Evolutionary conservation across 2,113 vertebrate genomes (phyloP).

Genomic region (Balaenoptera acutorostrata): DNA sequence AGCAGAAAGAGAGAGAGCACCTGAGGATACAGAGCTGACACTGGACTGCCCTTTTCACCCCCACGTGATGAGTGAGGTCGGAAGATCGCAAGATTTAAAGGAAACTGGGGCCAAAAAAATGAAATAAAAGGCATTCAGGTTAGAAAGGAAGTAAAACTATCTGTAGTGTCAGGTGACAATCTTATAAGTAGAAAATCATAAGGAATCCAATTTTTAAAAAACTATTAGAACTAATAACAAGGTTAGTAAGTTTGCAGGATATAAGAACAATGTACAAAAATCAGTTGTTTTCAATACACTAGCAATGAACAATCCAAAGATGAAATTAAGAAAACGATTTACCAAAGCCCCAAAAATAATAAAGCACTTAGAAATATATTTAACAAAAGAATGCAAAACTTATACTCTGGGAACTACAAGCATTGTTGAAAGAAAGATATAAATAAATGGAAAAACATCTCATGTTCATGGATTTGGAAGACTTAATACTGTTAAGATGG

Average conservation of each 20-base stretch:
- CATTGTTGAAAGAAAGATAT: background rate
- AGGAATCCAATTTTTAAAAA: background rate
- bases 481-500: background rate
- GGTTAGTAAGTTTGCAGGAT: background rate
- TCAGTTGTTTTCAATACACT: background rate
- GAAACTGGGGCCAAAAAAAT: constrained; percentile 45
- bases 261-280: background rate
- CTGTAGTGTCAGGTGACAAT: background rate
- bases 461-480: background rate
- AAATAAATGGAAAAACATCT: background rate
- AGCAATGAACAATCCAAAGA: background rate
- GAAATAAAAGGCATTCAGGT: background rate
- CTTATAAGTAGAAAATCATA: background rate
- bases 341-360: background rate
- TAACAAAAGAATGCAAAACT: background rate
- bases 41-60: constrained; percentile 39
- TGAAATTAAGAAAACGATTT: background rate
- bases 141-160: background rate
- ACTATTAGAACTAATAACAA: background rate
- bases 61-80: constrained; percentile 44
- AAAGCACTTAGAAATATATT: background rate
- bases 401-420: background rate
- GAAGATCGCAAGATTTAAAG: constrained; percentile 56
- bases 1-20: constrained; percentile 17
- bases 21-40: constrained; percentile 47